Evolutionary conservation across 2,888 invertebrate genomes (phyloP).

Genomic region (Chrysomela aeneicollis): DNA sequence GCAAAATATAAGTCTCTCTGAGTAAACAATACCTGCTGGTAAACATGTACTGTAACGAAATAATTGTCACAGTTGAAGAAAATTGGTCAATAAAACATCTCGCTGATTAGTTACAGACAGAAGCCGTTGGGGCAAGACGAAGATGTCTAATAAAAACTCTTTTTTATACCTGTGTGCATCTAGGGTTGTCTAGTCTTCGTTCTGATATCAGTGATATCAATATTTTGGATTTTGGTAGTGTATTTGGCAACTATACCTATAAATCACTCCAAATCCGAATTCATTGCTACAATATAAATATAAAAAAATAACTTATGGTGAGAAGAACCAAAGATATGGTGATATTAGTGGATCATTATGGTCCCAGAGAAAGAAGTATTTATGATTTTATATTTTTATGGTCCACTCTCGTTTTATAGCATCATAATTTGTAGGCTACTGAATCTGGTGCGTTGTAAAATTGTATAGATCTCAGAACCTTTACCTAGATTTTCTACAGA

Average conservation of each 20-base stretch:
- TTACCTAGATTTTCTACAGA: constrained; percentile 1
- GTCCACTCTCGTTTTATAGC: constrained; percentile 50
- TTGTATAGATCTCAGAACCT: constrained; percentile 22
- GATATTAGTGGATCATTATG: constrained; percentile 8
- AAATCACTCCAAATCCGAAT: too few relatives aligned
- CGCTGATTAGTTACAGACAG: constrained; percentile 24
- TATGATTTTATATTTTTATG: constrained; percentile 55
- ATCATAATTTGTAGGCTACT: constrained; percentile 53
- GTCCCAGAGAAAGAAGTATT: constrained; percentile 24
- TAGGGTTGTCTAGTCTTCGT: too few relatives aligned
- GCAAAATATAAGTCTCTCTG: constrained; percentile 20
- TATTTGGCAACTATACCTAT: too few relatives aligned
- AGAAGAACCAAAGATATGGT: neutral
- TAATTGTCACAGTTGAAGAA: constrained; percentile 18
- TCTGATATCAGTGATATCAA: too few relatives aligned
- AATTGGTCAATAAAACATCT: constrained; percentile 27
- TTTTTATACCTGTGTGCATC: neutral
- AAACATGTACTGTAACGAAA: constrained; percentile 24
- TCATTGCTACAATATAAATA: neutral
- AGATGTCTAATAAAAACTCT: constrained; percentile 9
- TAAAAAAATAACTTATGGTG: neutral
- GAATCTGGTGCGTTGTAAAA: constrained; percentile 47
- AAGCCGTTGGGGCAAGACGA: constrained; percentile 15
- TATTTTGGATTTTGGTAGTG: too few relatives aligned
- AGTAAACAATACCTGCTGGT: constrained; percentile 15